Percentiles rank a stretch among this genome's conserved stretches.
These are phyloP conservation scores for Corythornis leucogaster DNA, from an alignment of 2,797 vertebrate species.

Conservation along the genomic window DNA sequence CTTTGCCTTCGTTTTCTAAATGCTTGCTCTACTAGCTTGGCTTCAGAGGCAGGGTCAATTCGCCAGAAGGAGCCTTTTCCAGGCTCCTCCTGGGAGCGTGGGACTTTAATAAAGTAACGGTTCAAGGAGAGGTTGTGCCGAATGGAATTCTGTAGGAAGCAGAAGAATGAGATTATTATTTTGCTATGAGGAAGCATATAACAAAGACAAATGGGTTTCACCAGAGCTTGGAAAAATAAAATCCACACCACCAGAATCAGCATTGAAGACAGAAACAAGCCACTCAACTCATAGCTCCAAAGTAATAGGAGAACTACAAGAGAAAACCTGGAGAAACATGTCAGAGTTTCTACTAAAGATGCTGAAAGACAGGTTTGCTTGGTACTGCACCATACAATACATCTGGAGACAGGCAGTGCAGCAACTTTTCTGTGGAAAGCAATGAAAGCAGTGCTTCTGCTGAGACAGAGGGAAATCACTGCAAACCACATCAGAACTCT, in stretches of 20 bases:
- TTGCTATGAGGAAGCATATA: neutral
- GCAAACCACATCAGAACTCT: slow-evolving; percentile 52
- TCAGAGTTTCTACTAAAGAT: neutral
- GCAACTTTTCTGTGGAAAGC: neutral
- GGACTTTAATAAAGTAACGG: slow-evolving; percentile 99
- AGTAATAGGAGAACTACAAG: neutral
- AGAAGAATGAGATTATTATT: slow-evolving; percentile 15
- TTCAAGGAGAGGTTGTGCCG: slow-evolving; percentile 98
- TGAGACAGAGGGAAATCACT: slow-evolving; percentile 27
- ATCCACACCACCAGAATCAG: neutral
- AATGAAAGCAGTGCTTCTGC: slow-evolving; percentile 37
- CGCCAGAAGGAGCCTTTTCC: slow-evolving; percentile 99
- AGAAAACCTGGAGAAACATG: neutral
- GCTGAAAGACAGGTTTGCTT: neutral
- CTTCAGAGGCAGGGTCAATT: slow-evolving; percentile 94
- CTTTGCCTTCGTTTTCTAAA: slow-evolving; percentile 97
- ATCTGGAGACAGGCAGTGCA: neutral
- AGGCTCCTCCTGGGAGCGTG: slow-evolving; percentile 97
- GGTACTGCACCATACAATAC: neutral
- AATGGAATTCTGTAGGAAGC: slow-evolving; percentile 91
- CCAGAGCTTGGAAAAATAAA: neutral
- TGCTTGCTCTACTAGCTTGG: slow-evolving; percentile 96
- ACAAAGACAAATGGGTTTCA: neutral
- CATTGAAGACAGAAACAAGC: neutral
- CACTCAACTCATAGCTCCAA: neutral